These are phyloP conservation scores for Spinus pinus DNA, from an alignment of 2,797 vertebrate genomes.

Conservation along the genomic window DNA sequence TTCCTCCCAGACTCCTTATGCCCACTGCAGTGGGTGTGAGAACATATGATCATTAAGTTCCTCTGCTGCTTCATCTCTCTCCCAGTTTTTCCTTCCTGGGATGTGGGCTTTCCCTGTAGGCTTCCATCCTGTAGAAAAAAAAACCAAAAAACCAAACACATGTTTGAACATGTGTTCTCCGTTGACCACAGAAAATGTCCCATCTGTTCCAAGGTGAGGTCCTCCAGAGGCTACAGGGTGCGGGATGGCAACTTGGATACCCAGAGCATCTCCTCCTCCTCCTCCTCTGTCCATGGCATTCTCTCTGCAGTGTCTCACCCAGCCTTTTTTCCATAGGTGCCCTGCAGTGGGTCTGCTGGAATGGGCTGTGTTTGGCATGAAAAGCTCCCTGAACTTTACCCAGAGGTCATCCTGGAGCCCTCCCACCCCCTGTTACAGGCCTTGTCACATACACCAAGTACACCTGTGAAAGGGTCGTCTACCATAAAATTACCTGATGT, in stretches of 20 bases:
- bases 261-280: not conserved
- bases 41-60: not conserved
- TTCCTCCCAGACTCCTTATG: not conserved
- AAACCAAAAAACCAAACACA: not conserved
- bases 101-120: not conserved
- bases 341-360: not conserved
- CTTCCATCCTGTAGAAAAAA: not conserved
- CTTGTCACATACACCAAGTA: not conserved
- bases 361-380: not conserved
- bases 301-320: not conserved
- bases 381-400: not conserved
- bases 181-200: not conserved
- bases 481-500: not conserved
- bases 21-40: too few relatives aligned
- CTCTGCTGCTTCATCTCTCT: not conserved
- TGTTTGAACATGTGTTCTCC: not conserved
- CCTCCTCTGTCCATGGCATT: not conserved
- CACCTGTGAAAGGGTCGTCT: not conserved
- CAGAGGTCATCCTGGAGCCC: not conserved
- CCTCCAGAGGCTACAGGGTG: not conserved
- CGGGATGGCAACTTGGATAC: not conserved
- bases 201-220: not conserved
- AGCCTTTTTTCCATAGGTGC: not conserved
- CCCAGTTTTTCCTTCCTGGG: not conserved
- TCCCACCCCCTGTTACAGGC: not conserved